Base-by-base conservation (phyloP, 2,797 vertebrate genomes). In the Sebastes diploproa region DNA sequence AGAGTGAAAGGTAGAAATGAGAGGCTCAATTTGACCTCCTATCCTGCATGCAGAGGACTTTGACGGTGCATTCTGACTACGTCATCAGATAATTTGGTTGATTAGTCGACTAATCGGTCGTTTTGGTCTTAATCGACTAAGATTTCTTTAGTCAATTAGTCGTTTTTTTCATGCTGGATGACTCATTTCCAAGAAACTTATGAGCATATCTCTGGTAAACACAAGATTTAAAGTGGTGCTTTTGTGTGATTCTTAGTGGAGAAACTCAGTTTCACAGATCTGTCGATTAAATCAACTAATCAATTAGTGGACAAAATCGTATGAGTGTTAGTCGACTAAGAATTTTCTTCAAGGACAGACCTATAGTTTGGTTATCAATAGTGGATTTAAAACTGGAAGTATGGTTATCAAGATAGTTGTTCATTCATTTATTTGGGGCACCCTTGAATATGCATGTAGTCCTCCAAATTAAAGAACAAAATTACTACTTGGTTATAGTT, bases 41-140 rank as follows among this genome's bases (percentile, higher is more conserved):
- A 20, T 18, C 23, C 34, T 27, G 34, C 0, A 42, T 42, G 23
- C 36, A 61, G 7, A 8, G 20, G 20, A 61, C 1, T 4, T 14
- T 30, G 7, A 71, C 54, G 5, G 14, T 1, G 13, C 14, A 3
- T 36, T 18, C 14, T 27, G 14, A 70, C 50, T 1, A 58, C 20
- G 0, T 72, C 25, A 46, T 12, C 36, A 22, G 0, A 61, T 27
- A 6, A 27, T 20, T 18, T 29, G 4, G 6, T 27, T 0, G 18
- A 50, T 0, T 50, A 50, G 18, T 50, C 46, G 0, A 50, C 18
- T 50, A 50, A 50, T 20, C 46, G 0, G 0, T 50, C 18, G 7
- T 8, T 20, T 50, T 50, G 46, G 18, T 50, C 16, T 50, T 50
- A 20, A 0, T 50, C 0, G 46, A 20, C 0, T 50, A 20, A 50